Conservation (phyloP, 1,140 invertebrate genomes). For the Sycobia sp. region DNA sequence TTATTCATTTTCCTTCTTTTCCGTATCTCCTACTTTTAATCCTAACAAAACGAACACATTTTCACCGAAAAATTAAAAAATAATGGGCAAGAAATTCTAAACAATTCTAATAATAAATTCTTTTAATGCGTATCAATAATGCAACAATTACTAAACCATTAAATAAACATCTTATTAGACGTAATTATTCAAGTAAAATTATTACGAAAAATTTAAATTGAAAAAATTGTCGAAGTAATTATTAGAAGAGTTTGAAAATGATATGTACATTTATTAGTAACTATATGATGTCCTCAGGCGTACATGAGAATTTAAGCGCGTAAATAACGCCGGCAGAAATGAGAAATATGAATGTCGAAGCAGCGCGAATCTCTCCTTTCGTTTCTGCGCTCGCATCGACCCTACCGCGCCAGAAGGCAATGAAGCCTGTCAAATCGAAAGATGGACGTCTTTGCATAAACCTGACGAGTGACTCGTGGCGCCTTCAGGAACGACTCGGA, state of each 20-base stretch:
- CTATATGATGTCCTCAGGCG: no score
- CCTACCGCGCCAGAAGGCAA: constrained; percentile 46
- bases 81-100: no score
- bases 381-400: not conserved
- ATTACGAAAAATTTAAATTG: constrained; percentile 24
- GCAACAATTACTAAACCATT: not conserved
- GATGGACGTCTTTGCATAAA: constrained; percentile 65
- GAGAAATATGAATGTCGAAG: constrained; percentile 23
- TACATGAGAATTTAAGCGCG: no score
- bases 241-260: constrained; percentile 18
- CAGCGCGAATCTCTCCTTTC: not conserved
- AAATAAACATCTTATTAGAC: constrained; percentile 2
- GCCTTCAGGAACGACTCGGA: constrained; percentile 64
- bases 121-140: not conserved
- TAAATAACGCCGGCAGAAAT: no score
- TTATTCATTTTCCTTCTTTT: no score
- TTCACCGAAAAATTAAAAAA: no score
- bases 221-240: constrained; percentile 15
- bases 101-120: constrained; percentile 2
- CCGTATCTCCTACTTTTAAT: no score
- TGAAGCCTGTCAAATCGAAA: constrained; percentile 60
- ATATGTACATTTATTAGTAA: not conserved
- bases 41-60: no score
- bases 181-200: constrained; percentile 23
- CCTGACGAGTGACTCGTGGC: constrained; percentile 65